Base-by-base conservation (phyloP, 2,797 vertebrate species). In the Synanceia verrucosa region DNA sequence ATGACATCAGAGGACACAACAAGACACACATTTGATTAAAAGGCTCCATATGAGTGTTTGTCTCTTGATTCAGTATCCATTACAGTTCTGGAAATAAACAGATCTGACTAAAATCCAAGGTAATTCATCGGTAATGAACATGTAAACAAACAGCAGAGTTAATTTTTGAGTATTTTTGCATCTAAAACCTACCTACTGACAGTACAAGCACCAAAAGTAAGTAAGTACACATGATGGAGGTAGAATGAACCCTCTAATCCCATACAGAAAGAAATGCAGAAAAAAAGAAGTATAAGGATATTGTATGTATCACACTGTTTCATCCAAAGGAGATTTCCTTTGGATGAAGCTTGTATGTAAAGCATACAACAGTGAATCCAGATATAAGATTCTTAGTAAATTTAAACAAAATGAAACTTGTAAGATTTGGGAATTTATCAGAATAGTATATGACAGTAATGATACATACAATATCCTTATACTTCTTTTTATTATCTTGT, bases 1-100 rank as follows among this genome's bases (percentile, higher is more conserved):
- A 71, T 82, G 86, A 83, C 89, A 88, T 89, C 76, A 82, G 59
- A 81, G 16, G 66, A 74, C 59, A 70, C 39, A 1, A 56, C 70
- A 79, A 60, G 55, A 73, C 58, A 51, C 26, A 74, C 12, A 62
- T 76, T 60, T 62, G 31, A 44, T 70, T 75, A 37, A 80, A 82
- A 72, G 39, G 55, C 41, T 71, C 1, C 14, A 59, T 34, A 31
- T 67, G 44, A 70, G 41, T 65, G 31, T 73, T 72, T 70, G 52
- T 52, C 59, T 76, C 18, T 60, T 73, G 28, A 70, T 82, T 79
- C 21, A 65, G 56, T 58, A 60, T 79, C 41, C 28, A 12, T 56
- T 16, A 14, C 36, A 46, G 18, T 48, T 13, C 26, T 59, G 24
- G n/a, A 47, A 70, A 50, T 65, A 5, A 29, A 6, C 12, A 19